These are phyloP conservation scores for Pseudorectes ferrugineus DNA, from an alignment of 2,113 vertebrate species.

Conservation along the genomic window DNA sequence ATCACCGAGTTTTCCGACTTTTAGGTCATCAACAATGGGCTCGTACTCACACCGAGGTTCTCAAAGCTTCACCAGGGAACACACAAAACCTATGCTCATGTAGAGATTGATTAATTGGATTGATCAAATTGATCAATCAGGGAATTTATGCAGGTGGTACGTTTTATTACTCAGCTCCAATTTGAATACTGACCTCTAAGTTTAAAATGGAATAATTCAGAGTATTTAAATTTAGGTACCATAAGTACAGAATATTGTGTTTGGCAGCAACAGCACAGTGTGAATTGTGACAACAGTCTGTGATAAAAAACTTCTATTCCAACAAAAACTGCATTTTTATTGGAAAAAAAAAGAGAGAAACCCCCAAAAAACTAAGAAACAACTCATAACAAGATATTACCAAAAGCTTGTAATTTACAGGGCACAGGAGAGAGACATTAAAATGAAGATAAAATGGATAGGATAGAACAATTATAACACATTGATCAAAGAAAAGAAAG, in stretches of 20 bases:
- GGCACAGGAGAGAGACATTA: background rate
- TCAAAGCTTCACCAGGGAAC: background rate
- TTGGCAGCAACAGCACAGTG: background rate
- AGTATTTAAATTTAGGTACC: background rate
- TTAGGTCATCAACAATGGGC: background rate
- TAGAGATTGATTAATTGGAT: background rate
- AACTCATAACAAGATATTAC: background rate
- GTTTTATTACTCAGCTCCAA: background rate
- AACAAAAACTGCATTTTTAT: background rate
- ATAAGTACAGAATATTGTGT: background rate
- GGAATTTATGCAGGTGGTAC: background rate
- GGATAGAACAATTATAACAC: background rate
- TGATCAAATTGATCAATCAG: background rate
- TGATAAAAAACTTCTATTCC: background rate
- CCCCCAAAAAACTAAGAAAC: accelerated
- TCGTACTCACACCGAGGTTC: background rate
- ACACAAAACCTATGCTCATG: accelerated
- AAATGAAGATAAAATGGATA: background rate
- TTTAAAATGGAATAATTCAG: background rate
- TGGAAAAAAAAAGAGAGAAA: accelerated
- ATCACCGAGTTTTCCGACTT: background rate
- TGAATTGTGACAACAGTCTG: background rate
- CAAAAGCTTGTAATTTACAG: background rate
- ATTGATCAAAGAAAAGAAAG: background rate
- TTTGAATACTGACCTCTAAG: background rate